Evolutionary conservation across 2,888 invertebrate species (phyloP), one percentile per base, ranked within the genome.

Genomic region (Drosophila longiperda): DNA sequence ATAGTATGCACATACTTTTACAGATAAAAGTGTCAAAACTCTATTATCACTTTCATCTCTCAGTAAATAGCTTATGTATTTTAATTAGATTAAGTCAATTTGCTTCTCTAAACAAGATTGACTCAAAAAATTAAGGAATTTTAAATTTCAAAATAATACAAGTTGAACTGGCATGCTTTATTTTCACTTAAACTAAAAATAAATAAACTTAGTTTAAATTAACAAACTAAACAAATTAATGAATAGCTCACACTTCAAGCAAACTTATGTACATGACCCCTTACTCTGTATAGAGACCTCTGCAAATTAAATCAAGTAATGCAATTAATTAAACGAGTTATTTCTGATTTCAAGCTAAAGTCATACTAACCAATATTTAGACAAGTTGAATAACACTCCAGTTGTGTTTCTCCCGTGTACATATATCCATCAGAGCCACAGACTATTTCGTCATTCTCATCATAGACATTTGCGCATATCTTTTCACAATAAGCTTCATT

Each of bases 381-480:
- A 74, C 92, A 92, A 11, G 92, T 89, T 11, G 92, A 90, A 79
- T 92, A 92, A 50, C 92, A 92, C 78, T 92, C 89, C 73, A 92
- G 84, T 73, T 92, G 92, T 1, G 92, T 81, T 69, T 92, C 92
- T 55, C 92, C 92, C 8, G 92, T 92, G 64, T 92, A 92, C 92
- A 92, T 92, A 61, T 91, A 92, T 52, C 92, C 92, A 79, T 92
- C 92, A 20, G 92, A 92, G 32, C 92, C 92, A 67, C 92, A 92
- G 2, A 92, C 88, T 33, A 92, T 89, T 78, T 92, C 92, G 63
- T 92, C 92, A 66, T 91, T 91, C 40, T 92, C 92, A 71, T 92
- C 92, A 66, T 92, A 92, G 1, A 92, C 91, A 73, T 92, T 92
- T 17, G 92, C 91, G 72, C 92, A 92, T 52, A 92, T 89, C 23